Base-by-base conservation (phyloP, 2,797 vertebrate species). In the Macropus fuliginosus region DNA sequence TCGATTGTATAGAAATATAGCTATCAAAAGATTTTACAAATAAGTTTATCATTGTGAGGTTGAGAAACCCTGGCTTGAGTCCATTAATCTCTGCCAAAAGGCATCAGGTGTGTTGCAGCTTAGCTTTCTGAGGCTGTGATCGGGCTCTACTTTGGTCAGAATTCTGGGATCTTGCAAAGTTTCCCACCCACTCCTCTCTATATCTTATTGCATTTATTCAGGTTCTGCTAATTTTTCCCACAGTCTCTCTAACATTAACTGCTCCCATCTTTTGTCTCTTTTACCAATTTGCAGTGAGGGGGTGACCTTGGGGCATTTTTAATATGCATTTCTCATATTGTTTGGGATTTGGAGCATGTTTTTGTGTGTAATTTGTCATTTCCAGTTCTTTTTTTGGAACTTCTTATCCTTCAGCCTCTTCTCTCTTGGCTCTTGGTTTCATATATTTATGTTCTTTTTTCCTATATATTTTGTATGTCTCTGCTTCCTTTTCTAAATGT, bases 181-280 rank as follows among this genome's bases (percentile, higher is more conserved):
- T n/a, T 5, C 14, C 34, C 59, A 11, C 4, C 31, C 10, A 0
- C 0, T 0, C 8, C 34, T 9, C 21, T 21, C 2, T 29, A 29
- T 59, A 16, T 66, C 34, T 66, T n/a, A 14, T n/a, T 27, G 34
- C 31, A 31, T 16, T 66, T 14, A n/a, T 46, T 46, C n/a, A 46
- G 74, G 18, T 74, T 74, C n/a, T 74, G 5, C 40, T 81, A 81
- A 46, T 46, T 81, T 81, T 81, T 81, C 74, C 74, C 74, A 46
- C 21, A 81, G 21, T 3, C 21, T 21, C 74, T 46, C 40, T n/a
- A n/a, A 24, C 40, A 46, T 46, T 46, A 40, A 40, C 74, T 14
- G n/a, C 6, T 81, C 66, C 21, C n/a, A 46, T 81, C n/a, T 81
- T 81, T 81, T 46, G 34, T 66, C 13, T 16, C 13, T 66, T n/a